A percentile compares a stretch with the other conserved stretches of the same genome.
Evolutionary conservation across 1,140 invertebrate genomes (phyloP).

Genomic region (Drosophila erecta): DNA sequence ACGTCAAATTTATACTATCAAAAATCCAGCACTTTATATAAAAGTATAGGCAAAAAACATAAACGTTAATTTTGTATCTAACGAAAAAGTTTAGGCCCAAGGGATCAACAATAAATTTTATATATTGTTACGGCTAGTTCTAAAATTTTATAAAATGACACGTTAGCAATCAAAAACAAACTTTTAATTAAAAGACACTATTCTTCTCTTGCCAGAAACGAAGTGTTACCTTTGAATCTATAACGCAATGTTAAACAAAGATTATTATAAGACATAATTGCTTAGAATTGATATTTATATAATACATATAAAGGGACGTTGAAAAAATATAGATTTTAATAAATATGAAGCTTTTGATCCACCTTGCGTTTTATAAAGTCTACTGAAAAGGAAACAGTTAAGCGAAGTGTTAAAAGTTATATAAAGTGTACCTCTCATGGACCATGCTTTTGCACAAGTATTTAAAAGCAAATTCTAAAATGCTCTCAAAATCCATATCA

Average conservation of each 20-base stretch:
- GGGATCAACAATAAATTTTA: constrained; percentile 46
- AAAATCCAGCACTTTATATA: constrained; percentile 6
- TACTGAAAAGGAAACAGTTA: background rate
- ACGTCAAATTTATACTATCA: background rate
- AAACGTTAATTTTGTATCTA: constrained; percentile 12
- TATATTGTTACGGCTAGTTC: constrained; percentile 19
- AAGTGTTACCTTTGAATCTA: background rate
- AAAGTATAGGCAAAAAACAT: constrained; percentile 5
- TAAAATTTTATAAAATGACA: constrained; percentile 17
- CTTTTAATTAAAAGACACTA: constrained; percentile 22
- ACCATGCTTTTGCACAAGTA: constrained; percentile 31
- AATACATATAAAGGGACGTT: background rate
- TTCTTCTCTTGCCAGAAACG: background rate
- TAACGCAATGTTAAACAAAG: background rate
- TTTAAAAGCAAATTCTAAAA: constrained; percentile 2
- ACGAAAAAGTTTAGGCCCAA: constrained; percentile 24
- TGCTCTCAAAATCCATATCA: constrained; percentile 2
- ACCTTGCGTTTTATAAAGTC: constrained; percentile 8
- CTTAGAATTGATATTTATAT: constrained; percentile 9
- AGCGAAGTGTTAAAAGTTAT: constrained; percentile 14
- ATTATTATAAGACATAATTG: background rate
- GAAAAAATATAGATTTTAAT: background rate
- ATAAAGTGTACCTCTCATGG: constrained; percentile 22
- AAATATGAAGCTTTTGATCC: constrained; percentile 12
- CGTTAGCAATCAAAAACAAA: constrained; percentile 9